Evolutionary conservation across 1,140 invertebrate species (phyloP).

Genomic region (Drosophila persimilis): DNA sequence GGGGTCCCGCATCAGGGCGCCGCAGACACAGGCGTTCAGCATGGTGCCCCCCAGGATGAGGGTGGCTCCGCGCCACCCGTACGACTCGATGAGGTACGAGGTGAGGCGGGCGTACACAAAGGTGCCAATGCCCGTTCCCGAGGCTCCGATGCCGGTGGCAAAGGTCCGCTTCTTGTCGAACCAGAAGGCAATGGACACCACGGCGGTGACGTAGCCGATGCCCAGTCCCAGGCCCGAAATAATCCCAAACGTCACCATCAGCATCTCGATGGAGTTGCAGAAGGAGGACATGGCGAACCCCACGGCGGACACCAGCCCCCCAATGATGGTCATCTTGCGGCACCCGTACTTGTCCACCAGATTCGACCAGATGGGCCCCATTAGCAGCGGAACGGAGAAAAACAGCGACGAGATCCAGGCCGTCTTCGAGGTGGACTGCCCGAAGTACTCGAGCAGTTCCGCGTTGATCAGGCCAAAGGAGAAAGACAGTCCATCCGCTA

Average conservation of each 20-base stretch:
- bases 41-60: slow-evolving; percentile 92
- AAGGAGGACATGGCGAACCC: slow-evolving; percentile 93
- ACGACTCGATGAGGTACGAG: slow-evolving; percentile 90
- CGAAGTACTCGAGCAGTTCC: slow-evolving; percentile 93
- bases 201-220: slow-evolving; percentile 94
- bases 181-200: slow-evolving; percentile 97
- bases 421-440: slow-evolving; percentile 91
- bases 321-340: slow-evolving; percentile 91
- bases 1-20: slow-evolving; percentile 93
- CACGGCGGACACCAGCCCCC: slow-evolving; percentile 89
- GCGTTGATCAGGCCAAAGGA: slow-evolving; percentile 95
- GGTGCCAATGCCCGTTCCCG: slow-evolving; percentile 93
- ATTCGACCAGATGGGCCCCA: slow-evolving; percentile 88
- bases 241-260: slow-evolving; percentile 94
- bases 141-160: slow-evolving; percentile 94
- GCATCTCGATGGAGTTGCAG: slow-evolving; percentile 88
- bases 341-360: slow-evolving; percentile 95
- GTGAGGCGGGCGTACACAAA: slow-evolving; percentile 89
- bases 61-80: slow-evolving; percentile 94
- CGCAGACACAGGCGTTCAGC: slow-evolving; percentile 94
- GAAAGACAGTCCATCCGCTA: slow-evolving; percentile 98
- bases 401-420: slow-evolving; percentile 95
- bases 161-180: slow-evolving; percentile 96
- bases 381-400: slow-evolving; percentile 93
- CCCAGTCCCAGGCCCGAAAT: slow-evolving; percentile 93